Conservation (phyloP, 2,888 invertebrate species). For the Ametastegia equiseti region DNA sequence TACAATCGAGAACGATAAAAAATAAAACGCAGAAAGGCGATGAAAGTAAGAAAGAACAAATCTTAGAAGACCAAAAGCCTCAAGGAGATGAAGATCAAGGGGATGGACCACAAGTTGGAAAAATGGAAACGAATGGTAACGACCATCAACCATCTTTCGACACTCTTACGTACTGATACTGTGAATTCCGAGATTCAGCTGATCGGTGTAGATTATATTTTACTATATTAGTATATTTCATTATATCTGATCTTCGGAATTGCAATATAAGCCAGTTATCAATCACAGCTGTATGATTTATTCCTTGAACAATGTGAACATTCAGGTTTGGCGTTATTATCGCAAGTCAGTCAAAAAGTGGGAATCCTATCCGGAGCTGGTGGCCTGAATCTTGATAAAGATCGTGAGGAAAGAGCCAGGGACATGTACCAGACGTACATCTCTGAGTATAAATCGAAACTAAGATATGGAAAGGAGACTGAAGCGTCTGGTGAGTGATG, state of each 20-base stretch:
- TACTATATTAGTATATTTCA: no score
- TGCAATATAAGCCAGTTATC: no score
- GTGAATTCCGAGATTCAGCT: no score
- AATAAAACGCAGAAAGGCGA: constrained; percentile 40
- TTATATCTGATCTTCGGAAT: no score
- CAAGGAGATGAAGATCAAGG: constrained; percentile 50
- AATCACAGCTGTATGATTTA: not conserved
- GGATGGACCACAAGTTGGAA: constrained; percentile 51
- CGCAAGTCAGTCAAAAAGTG: constrained; percentile 64
- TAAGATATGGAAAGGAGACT: constrained; percentile 57
- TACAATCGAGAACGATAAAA: constrained; percentile 51
- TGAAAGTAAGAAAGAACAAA: constrained; percentile 46
- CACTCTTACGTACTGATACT: constrained; percentile 9
- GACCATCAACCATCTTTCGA: constrained; percentile 2
- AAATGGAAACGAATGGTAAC: constrained; percentile 61
- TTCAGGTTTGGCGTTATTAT: constrained; percentile 64
- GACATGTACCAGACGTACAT: constrained; percentile 69
- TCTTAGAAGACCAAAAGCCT: constrained; percentile 46
- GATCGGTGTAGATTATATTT: no score
- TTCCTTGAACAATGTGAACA: not conserved
- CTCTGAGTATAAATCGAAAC: constrained; percentile 62
- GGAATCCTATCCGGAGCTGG: constrained; percentile 63
- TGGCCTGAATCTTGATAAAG: constrained; percentile 63
- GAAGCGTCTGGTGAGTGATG: constrained; percentile 63
- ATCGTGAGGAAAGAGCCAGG: constrained; percentile 63